phyloP scores from a whole-genome alignment of 1,140 invertebrate genomes.

The Onthophagus taurus region DNA sequence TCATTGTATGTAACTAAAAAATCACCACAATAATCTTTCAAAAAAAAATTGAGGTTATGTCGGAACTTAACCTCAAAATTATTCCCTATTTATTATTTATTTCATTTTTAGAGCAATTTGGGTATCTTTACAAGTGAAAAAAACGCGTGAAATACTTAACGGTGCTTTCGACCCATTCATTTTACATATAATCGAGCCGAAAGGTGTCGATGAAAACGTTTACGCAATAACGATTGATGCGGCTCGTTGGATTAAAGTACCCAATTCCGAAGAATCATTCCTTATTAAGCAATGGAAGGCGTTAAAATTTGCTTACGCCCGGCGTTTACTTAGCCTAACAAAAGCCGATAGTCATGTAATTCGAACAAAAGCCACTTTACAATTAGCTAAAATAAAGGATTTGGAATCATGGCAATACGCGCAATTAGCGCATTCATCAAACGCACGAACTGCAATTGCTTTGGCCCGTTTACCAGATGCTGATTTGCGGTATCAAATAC shows the following conservation, averaged over 20 bases:
- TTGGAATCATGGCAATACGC: slow-evolving; percentile 49
- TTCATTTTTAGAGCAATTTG: slow-evolving; percentile 25
- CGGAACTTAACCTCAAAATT: no score
- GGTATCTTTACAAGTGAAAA: slow-evolving; percentile 30
- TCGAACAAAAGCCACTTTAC: slow-evolving; percentile 38
- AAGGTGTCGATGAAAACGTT: background rate
- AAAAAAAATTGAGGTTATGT: no score
- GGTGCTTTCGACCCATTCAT: slow-evolving; percentile 30
- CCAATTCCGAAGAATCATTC: slow-evolving; percentile 8
- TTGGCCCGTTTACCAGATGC: slow-evolving; percentile 48
- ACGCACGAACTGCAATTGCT: slow-evolving; percentile 52
- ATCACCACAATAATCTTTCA: background rate
- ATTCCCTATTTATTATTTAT: no score
- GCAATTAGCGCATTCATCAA: slow-evolving; percentile 54
- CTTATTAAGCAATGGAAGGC: slow-evolving; percentile 30
- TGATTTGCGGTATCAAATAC: slow-evolving; percentile 52
- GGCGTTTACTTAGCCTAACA: slow-evolving; percentile 38
- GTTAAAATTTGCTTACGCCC: slow-evolving; percentile 42
- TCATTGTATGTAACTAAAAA: slow-evolving; percentile 1
- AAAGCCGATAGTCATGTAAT: slow-evolving; percentile 34
- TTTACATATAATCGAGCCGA: slow-evolving; percentile 22
- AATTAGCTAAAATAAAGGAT: slow-evolving; percentile 32
- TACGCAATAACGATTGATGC: slow-evolving; percentile 7
- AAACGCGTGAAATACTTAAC: slow-evolving; percentile 27
- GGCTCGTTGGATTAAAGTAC: slow-evolving; percentile 12